Evolutionary conservation across 2,113 vertebrate genomes (phyloP), one percentile per base, ranked within the genome.

Genomic region (Coptodon rendalli): DNA sequence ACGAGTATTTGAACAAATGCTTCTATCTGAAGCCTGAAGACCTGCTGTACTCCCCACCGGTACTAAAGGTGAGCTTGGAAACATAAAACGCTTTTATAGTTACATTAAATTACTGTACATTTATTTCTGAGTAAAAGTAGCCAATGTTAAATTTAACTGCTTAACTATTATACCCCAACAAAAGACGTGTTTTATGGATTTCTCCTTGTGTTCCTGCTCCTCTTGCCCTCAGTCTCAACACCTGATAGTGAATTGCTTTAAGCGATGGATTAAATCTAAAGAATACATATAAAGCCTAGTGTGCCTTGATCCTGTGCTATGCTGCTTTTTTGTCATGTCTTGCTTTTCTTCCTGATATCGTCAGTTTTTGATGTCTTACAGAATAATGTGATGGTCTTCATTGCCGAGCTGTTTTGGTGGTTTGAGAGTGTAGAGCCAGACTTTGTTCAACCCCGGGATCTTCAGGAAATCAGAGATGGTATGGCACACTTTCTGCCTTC

Each of bases 391-490:
- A 98, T 98, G 98, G 98, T 98, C 19, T 99, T 98, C 82, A 97
- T 99, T 36, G 98, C 98, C 2, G 98, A 99, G 52, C 97, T 99
- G 45, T 99, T 99, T 92, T 99, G 98, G 98, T 98, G 98, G 98
- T 99, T 99, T 93, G 98, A 99, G 92, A 97, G 96, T 2, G 97
- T 98, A 86, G 98, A 97, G 85, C 98, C 98, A 9, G 98, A 98
- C 43, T 99, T 99, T 9, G 98, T 99, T 1, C 98, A 98, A 19
- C 98, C 98, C 36, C 96, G 97, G 88, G 98, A 98, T 71, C 87
- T 97, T 36, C 98, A 98, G 89, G 98, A 98, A 81, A 95, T 96
- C 90, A 98, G 97, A 94, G 98, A 99, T 22, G 98, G 98, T 99
- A 87, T 91, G 96, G 81, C 11, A 83, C 31, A 8, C 11, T 9